These are phyloP conservation scores for Ypsolopha scabrella DNA, from an alignment of 2,888 invertebrate genomes.

Conservation along the genomic window DNA sequence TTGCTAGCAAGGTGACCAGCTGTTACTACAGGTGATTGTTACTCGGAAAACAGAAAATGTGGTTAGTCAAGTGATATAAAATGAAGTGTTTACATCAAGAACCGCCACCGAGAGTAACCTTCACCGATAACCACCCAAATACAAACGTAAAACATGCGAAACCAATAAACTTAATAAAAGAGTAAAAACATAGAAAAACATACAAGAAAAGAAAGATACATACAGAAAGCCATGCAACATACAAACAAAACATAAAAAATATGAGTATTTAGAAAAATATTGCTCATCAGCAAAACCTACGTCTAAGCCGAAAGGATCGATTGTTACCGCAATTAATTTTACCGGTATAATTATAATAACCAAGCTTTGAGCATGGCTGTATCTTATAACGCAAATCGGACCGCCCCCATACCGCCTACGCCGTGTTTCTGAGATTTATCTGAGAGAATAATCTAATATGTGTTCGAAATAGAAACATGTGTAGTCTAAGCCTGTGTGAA, in stretches of 20 bases:
- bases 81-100: constrained; percentile 5
- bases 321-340: constrained; percentile 3
- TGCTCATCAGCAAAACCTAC: constrained; percentile 4
- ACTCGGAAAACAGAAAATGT: constrained; percentile 52
- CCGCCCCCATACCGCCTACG: constrained; percentile 52
- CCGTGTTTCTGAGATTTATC: constrained; percentile 40
- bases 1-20: constrained; percentile 10
- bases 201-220: no score
- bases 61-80: constrained; percentile 36
- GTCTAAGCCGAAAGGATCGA: not conserved
- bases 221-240: no score
- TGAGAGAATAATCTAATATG: constrained; percentile 25
- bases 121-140: constrained; percentile 19
- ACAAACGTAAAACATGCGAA: not conserved
- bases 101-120: constrained; percentile 43
- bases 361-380: constrained; percentile 10
- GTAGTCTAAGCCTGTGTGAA: not conserved
- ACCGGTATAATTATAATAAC: constrained; percentile 2
- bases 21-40: constrained; percentile 6
- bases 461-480: not conserved
- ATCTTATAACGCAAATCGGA: constrained; percentile 25
- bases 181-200: no score
- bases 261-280: not conserved
- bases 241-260: no score
- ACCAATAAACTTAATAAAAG: no score